phyloP scores from a whole-genome alignment of 2,797 vertebrate species.

The Stomatorhinus walkeri region DNA sequence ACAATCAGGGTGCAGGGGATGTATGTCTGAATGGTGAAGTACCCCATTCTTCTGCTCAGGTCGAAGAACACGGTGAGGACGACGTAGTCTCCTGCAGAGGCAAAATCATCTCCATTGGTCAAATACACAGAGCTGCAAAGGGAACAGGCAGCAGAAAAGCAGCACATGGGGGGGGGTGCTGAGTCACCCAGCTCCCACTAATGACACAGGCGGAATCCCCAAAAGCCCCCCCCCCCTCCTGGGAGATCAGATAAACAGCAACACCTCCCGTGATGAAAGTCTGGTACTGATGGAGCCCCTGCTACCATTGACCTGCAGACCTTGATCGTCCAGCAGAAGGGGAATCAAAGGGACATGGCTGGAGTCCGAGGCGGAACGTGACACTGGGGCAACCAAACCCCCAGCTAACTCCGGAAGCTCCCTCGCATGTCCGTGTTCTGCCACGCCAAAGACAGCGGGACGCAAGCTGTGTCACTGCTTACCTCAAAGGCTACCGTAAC shows the following conservation, averaged over 20 bases:
- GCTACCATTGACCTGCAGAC: not conserved
- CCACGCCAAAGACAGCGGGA: not conserved
- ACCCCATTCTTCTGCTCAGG: constrained; percentile 96
- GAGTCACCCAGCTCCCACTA: not conserved
- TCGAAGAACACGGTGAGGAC: constrained; percentile 97
- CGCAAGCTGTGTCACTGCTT: not conserved
- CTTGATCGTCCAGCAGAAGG: not conserved
- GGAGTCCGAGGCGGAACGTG: not conserved
- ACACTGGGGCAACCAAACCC: not conserved
- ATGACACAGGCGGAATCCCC: not conserved
- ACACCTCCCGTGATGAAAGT: not conserved
- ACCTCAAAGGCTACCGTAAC: not conserved
- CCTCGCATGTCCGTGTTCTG: not conserved
- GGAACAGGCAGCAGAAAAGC: not conserved
- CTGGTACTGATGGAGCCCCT: not conserved
- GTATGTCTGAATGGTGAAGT: constrained; percentile 98
- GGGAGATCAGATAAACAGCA: not conserved
- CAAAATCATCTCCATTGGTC: not conserved
- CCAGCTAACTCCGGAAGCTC: not conserved
- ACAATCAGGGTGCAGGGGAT: constrained; percentile 98
- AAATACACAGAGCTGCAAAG: not conserved
- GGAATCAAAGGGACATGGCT: not conserved
- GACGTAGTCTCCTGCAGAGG: constrained; percentile 81
- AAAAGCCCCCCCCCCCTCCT: not conserved
- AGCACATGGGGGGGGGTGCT: not conserved